Base-by-base conservation (phyloP, 1,140 invertebrate genomes). In the Calephelis virginiensis region DNA sequence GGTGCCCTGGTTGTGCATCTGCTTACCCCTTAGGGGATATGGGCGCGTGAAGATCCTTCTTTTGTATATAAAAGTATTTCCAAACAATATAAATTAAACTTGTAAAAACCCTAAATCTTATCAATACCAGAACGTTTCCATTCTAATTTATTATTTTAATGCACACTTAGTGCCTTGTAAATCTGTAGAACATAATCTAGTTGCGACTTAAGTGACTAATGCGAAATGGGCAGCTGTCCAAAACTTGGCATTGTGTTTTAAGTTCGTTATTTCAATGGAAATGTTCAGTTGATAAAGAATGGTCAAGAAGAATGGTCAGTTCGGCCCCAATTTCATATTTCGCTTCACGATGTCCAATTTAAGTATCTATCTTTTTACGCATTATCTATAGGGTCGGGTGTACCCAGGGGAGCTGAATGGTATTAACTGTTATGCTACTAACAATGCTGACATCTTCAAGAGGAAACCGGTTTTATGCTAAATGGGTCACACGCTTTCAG, bases 401-500 rank as follows among this genome's bases (percentile, higher is more conserved):
- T 84, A 77, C 82, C 75, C 74, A 82, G 76, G 83, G 81, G 83
- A 82, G 80, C 77, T 84, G 75, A 84, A 87, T 85, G 78, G 82
- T 76, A 86, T 88, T 86, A 87, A 84, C 82, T 88, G 82, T 81
- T 87, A 74, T 81, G 74, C 70, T 68, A 81, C 73, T 82, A 83
- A 90, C 85, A 89, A 91, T 89, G 71, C 74, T 76, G 80, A 79
- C 76, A 81, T 88, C 85, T 87, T 86, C 82, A 84, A 85, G 82
- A 85, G 74, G 78, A 87, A 90, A 90, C 88, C 88, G 88, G 88
- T 90, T 89, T 72, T 76, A 77, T 79, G 72, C 80, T 88, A 89
- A 89, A 90, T 90, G 88, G 88, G 88, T 90, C 88, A 90, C 88
- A 90, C 88, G 86, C 86, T 89, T 84, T 74, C 81, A 78, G 73